These are phyloP conservation scores for Agonum fuliginosum DNA, from an alignment of 2,888 invertebrate genomes.

Conservation along the genomic window DNA sequence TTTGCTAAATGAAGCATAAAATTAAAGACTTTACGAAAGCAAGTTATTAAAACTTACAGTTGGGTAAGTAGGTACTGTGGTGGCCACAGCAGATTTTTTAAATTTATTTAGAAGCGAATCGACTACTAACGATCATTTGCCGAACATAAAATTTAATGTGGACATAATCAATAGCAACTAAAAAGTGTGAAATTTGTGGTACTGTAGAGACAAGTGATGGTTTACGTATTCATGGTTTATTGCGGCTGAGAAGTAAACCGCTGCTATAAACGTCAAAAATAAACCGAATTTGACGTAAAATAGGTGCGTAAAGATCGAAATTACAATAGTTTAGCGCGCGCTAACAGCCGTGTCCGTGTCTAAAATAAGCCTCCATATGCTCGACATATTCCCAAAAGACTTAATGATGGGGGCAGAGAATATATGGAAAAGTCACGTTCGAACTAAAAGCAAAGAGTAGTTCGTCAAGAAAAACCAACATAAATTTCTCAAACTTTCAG, in stretches of 20 bases:
- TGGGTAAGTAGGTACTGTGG: too few relatives aligned
- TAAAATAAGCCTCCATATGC: slow-evolving; percentile 52
- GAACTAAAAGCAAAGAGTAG: slow-evolving; percentile 52
- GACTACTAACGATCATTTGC: too few relatives aligned
- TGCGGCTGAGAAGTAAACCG: not conserved
- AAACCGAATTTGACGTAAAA: slow-evolving; percentile 11
- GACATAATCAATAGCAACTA: too few relatives aligned
- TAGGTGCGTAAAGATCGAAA: slow-evolving; percentile 3
- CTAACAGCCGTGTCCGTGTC: slow-evolving; percentile 11
- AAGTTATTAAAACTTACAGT: too few relatives aligned
- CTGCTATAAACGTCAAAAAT: slow-evolving; percentile 8
- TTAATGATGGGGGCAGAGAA: slow-evolving; percentile 51
- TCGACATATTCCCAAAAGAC: slow-evolving; percentile 46
- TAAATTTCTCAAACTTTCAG: slow-evolving; percentile 51
- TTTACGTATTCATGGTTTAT: too few relatives aligned
- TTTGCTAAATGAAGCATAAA: too few relatives aligned
- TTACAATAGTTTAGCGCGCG: not conserved
- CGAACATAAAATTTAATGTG: too few relatives aligned
- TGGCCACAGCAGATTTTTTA: too few relatives aligned
- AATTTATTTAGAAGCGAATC: too few relatives aligned
- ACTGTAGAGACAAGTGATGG: too few relatives aligned
- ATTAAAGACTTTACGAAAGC: too few relatives aligned
- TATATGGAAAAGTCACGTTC: slow-evolving; percentile 58
- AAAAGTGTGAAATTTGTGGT: too few relatives aligned
- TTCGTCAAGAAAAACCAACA: slow-evolving; percentile 38